Evolutionary conservation across 2,888 invertebrate genomes (phyloP).

Genomic region (Agrochola lota): DNA sequence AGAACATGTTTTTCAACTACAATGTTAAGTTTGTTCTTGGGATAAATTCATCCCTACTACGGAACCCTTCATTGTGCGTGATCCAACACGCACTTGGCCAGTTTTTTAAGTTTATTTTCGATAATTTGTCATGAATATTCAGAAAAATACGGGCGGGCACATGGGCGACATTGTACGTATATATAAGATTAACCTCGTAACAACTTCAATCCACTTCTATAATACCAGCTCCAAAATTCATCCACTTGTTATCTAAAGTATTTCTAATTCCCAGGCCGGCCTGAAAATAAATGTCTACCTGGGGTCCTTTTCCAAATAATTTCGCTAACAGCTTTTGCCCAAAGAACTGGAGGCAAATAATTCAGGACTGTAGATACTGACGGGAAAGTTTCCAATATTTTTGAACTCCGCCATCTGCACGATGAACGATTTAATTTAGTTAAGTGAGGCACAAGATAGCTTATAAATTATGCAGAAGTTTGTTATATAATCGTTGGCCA

Average conservation of each 20-base stretch:
- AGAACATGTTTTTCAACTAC: too few relatives aligned
- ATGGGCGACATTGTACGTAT: too few relatives aligned
- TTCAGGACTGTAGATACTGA: slow-evolving; percentile 61
- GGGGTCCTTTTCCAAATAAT: slow-evolving; percentile 64
- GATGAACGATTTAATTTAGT: slow-evolving; percentile 80
- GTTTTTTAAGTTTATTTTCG: too few relatives aligned
- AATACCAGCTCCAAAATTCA: slow-evolving; percentile 27
- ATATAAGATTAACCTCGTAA: slow-evolving; percentile 30
- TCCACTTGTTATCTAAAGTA: slow-evolving; percentile 44
- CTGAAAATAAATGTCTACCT: slow-evolving; percentile 61
- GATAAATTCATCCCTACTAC: too few relatives aligned
- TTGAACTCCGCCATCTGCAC: slow-evolving; percentile 74
- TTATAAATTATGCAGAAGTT: slow-evolving; percentile 76
- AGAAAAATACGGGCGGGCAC: too few relatives aligned
- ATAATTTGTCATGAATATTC: too few relatives aligned
- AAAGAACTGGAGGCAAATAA: slow-evolving; percentile 65
- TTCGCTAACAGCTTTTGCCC: slow-evolving; percentile 58
- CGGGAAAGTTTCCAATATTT: slow-evolving; percentile 77
- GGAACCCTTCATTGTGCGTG: too few relatives aligned
- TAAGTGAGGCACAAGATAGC: slow-evolving; percentile 78
- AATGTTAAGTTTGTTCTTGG: too few relatives aligned
- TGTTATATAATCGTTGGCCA: slow-evolving; percentile 62
- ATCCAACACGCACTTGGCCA: too few relatives aligned
- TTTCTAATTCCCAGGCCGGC: slow-evolving; percentile 52
- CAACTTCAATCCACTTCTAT: slow-evolving; percentile 35